A percentile compares a stretch with the other conserved stretches of the same genome.
phyloP scores from a whole-genome alignment of 1,140 invertebrate species.

The Formica selysi region DNA sequence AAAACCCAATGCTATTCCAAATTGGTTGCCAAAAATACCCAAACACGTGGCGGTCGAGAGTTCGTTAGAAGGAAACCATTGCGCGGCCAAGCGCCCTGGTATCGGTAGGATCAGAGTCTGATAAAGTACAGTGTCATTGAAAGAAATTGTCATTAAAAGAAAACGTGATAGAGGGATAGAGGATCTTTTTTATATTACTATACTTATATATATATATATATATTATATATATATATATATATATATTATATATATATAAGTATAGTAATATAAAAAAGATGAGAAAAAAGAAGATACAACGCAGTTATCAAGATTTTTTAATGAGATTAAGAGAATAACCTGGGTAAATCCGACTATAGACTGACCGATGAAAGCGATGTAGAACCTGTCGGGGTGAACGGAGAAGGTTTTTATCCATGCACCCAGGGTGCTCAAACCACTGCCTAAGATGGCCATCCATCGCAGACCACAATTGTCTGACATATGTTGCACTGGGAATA shows the following conservation, averaged over 20 bases:
- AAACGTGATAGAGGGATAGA: too few species aligned
- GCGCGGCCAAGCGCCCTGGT: slow-evolving; percentile 91
- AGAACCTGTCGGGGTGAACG: slow-evolving; percentile 88
- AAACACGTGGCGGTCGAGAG: slow-evolving; percentile 92
- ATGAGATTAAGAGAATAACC: slow-evolving; percentile 78
- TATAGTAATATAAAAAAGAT: background rate
- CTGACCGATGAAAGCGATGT: slow-evolving; percentile 90
- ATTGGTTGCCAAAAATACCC: slow-evolving; percentile 93
- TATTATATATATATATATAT: too few species aligned
- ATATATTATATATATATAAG: too few species aligned
- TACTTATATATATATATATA: too few species aligned
- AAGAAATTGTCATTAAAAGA: background rate
- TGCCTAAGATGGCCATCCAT: slow-evolving; percentile 83
- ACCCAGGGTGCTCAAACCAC: slow-evolving; percentile 86
- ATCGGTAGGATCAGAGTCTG: slow-evolving; percentile 89
- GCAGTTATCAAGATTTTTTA: background rate
- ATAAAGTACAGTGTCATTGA: background rate
- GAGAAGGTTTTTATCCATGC: slow-evolving; percentile 92
- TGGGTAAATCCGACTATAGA: slow-evolving; percentile 89
- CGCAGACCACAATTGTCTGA: slow-evolving; percentile 85
- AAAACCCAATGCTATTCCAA: slow-evolving; percentile 85
- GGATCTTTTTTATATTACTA: too few species aligned
- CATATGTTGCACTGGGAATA: slow-evolving; percentile 90
- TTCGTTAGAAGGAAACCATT: slow-evolving; percentile 88
- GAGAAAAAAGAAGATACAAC: background rate